Evolutionary conservation across 2,113 vertebrate species (phyloP).

Genomic region (Nothoprocta pentlandii): DNA sequence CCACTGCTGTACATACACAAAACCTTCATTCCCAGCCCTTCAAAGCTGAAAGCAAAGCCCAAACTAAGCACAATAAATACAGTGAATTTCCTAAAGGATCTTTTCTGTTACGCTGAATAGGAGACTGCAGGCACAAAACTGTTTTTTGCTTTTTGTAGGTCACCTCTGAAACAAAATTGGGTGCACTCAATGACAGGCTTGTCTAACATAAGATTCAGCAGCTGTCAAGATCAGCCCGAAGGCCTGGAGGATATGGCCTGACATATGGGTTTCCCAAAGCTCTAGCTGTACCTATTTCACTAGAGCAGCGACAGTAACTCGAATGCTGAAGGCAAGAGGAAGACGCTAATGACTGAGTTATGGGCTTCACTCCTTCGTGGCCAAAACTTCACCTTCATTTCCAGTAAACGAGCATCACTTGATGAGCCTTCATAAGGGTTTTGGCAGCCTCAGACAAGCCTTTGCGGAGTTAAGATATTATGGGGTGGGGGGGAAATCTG

Average conservation of each 20-base stretch:
- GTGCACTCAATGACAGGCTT: constrained; percentile 24
- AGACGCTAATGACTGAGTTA: not conserved
- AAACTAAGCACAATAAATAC: not conserved
- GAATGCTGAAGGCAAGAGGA: constrained; percentile 32
- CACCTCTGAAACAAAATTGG: not conserved
- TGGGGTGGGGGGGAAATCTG: accelerated
- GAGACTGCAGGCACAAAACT: not conserved
- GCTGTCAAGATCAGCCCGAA: constrained; percentile 46
- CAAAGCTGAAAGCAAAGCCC: too few species aligned
- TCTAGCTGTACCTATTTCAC: constrained; percentile 18
- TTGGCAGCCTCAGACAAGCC: not conserved
- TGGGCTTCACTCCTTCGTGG: not conserved
- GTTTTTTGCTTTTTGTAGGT: constrained; percentile 22
- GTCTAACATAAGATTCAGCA: constrained; percentile 53
- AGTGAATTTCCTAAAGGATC: not conserved
- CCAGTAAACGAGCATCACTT: not conserved
- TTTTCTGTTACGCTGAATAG: not conserved
- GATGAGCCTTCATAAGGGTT: not conserved
- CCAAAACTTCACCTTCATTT: not conserved
- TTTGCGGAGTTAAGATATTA: not conserved
- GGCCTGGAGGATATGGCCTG: constrained; percentile 35
- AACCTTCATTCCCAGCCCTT: not conserved
- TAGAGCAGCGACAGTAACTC: constrained; percentile 18
- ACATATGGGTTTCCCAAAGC: constrained; percentile 48
- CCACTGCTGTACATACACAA: not conserved